A percentile compares a stretch with the other conserved stretches of the same genome.
These are phyloP conservation scores for Notarius quadriscutis DNA, from an alignment of 2,113 vertebrate genomes.

Conservation along the genomic window DNA sequence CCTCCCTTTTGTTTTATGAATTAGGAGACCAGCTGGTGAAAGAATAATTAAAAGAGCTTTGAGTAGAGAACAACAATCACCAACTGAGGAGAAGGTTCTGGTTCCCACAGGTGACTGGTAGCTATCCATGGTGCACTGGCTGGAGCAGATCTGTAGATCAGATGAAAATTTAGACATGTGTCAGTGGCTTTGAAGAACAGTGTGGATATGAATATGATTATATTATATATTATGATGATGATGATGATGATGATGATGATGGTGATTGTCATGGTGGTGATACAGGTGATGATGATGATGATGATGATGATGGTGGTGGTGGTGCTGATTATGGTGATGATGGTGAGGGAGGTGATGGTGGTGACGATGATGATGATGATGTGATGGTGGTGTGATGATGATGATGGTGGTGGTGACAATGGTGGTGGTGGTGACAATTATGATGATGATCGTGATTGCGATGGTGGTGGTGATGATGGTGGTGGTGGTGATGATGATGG, in stretches of 20 bases:
- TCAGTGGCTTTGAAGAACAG: not conserved
- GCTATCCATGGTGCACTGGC: not conserved
- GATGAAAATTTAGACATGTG: not conserved
- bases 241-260: not conserved
- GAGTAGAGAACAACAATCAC: not conserved
- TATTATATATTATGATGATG: not conserved
- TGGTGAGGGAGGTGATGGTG: too few species aligned
- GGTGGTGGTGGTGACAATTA: too few species aligned
- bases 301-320: not conserved
- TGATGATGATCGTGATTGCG: too few species aligned
- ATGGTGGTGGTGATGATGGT: too few species aligned
- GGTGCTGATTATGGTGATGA: too few species aligned
- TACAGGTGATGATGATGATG: not conserved
- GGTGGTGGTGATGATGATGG: too few species aligned
- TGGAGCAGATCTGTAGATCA: not conserved
- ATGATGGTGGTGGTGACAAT: too few species aligned
- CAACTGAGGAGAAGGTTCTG: not conserved
- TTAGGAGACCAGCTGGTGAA: slow-evolving; percentile 4
- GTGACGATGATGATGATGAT: too few species aligned
- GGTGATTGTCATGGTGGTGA: not conserved
- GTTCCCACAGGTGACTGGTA: not conserved
- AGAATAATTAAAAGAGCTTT: slow-evolving; percentile 1
- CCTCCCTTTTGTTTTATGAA: not conserved
- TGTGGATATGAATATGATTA: not conserved
- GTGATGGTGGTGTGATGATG: too few species aligned